These are phyloP conservation scores for Vesta saturnalis DNA, from an alignment of 2,888 invertebrate genomes.

Conservation along the genomic window DNA sequence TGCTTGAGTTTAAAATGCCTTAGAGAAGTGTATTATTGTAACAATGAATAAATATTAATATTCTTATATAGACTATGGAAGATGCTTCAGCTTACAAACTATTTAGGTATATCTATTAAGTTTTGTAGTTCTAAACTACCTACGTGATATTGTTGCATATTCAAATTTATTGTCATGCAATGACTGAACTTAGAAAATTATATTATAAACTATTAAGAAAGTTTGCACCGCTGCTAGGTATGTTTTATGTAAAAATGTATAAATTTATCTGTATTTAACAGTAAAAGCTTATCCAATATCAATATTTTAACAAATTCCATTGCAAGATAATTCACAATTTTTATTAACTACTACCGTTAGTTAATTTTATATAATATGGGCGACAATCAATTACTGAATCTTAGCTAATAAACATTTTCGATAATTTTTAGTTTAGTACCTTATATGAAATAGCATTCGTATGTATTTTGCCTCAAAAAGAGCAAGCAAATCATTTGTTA, in stretches of 20 bases:
- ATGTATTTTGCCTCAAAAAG: not conserved
- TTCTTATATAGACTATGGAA: not conserved
- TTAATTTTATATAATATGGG: conserved; percentile 9
- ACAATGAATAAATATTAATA: not conserved
- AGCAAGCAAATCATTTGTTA: not conserved
- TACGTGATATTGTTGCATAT: conserved; percentile 58
- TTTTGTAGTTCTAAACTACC: conserved; percentile 44
- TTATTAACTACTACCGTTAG: conserved; percentile 29
- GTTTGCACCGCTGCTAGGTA: conserved; percentile 57
- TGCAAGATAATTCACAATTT: conserved; percentile 28
- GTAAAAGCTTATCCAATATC: conserved; percentile 41
- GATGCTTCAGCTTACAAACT: conserved; percentile 18
- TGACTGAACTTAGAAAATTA: conserved; percentile 56
- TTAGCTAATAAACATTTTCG: not conserved
- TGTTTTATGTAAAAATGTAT: conserved; percentile 48
- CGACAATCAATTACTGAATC: conserved; percentile 26
- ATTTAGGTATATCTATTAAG: conserved; percentile 21
- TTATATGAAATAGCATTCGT: not conserved
- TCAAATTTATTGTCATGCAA: conserved; percentile 54
- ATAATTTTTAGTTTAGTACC: not conserved
- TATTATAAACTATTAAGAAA: conserved; percentile 50
- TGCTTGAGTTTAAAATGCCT: not conserved
- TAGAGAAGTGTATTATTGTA: not conserved
- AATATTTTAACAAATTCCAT: conserved; percentile 33
- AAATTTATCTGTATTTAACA: conserved; percentile 48